Base-by-base conservation (phyloP, 2,888 invertebrate species). In the Agrotis clavis region DNA sequence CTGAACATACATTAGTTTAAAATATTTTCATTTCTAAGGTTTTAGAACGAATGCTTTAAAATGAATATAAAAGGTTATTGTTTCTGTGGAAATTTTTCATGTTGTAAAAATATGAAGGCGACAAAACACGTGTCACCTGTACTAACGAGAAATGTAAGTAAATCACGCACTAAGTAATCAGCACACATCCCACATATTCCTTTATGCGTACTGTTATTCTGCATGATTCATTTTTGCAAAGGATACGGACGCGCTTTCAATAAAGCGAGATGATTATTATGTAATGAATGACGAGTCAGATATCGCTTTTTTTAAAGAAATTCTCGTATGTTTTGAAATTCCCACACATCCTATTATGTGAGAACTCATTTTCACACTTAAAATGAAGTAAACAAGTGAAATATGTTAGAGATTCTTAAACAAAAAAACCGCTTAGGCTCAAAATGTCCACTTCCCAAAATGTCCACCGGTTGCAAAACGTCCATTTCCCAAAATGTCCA, bases 181-280 rank as follows among this genome's bases (percentile, higher is more conserved):
- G 25, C 45, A 47, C 78, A 77, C 76, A 65, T 79, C 71, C 76
- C 71, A 79, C 68, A 68, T 72, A 65, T 66, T 67, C 61, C 60
- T 74, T 56, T 70, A 71, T 47, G 61, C 50, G 63, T 70, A 13
- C 57, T 35, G 57, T 57, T 35, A 57, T 35, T 60, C 35, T 57
- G 51, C 51, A 60, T 73, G 73, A 73, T 77, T 73, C 73, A 73
- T 77, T 35, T 59, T 60, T 54, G 60, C 61, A 45, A 80, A 81
- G 47, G 47, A 73, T 65, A 54, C 41, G 56, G 63, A 73, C 59
- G 57, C 50, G 57, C 16, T 79, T 79, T 75, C 25, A 50, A 61
- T 70, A 48, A 60, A 25, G 47, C 69, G 19, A 59, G 47, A 68
- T 59, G n/a, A n/a, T n/a, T n/a, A 53, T 73, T 77, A 69, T 60